These are phyloP conservation scores for Torymus auratus DNA, from an alignment of 2,888 invertebrate species.

Conservation along the genomic window DNA sequence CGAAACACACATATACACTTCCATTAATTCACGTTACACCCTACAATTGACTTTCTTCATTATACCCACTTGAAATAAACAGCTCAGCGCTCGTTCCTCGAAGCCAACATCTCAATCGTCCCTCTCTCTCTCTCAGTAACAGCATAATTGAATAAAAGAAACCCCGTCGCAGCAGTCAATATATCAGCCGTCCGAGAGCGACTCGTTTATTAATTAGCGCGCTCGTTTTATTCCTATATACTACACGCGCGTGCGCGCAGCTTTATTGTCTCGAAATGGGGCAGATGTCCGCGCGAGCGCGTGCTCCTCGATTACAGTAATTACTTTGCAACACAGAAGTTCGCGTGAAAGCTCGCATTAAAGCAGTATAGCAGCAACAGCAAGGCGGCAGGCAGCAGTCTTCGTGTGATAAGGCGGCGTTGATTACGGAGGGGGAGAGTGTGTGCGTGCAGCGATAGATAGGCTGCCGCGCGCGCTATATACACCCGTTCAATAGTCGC, in stretches of 20 bases:
- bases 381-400: no score
- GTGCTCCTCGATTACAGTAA: constrained; percentile 24
- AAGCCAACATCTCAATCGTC: no score
- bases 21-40: no score
- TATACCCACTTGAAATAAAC: no score
- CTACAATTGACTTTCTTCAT: no score
- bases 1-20: no score
- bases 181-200: not conserved
- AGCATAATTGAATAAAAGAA: no score
- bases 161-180: not conserved
- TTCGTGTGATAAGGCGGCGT: no score
- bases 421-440: not conserved
- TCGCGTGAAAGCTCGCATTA: constrained; percentile 50
- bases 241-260: not conserved
- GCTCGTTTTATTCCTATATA: not conserved
- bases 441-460: not conserved
- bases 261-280: constrained; percentile 43
- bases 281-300: constrained; percentile 8
- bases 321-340: constrained; percentile 38
- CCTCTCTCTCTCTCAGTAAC: no score
- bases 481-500: no score
- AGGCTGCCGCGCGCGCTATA: no score
- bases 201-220: constrained; percentile 15
- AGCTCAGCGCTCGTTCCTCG: no score
- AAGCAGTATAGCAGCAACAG: constrained; percentile 8